Conservation (phyloP, 2,797 vertebrate species). For the Acrossocheilus wenchowensis region DNA sequence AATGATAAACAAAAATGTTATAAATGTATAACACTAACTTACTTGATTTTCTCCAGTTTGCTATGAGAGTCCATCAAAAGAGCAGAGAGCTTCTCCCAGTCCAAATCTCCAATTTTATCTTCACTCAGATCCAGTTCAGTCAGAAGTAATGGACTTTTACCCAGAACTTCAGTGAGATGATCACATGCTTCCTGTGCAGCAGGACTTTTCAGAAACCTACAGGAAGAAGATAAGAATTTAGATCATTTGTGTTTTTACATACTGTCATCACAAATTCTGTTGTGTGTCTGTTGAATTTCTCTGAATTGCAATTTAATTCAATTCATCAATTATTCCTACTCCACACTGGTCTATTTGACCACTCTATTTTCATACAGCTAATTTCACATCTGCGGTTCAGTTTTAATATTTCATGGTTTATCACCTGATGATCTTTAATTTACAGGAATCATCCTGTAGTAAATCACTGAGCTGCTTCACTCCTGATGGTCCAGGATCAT, state of each 20-base stretch:
- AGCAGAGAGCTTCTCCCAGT: background rate
- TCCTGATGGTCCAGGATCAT: background rate
- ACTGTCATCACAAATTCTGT: background rate
- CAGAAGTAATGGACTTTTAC: background rate
- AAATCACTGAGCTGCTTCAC: background rate
- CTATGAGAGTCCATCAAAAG: too few species aligned
- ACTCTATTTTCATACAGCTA: background rate
- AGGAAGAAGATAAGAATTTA: background rate
- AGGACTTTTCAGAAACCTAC: background rate
- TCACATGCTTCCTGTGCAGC: background rate
- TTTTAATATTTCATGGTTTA: too few species aligned
- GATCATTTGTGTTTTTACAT: background rate
- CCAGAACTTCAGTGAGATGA: background rate
- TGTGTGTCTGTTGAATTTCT: background rate
- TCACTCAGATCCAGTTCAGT: background rate
- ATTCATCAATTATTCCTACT: background rate
- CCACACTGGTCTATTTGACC: background rate
- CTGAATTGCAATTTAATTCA: background rate
- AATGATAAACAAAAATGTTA: background rate
- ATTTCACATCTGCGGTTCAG: background rate
- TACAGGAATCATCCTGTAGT: background rate
- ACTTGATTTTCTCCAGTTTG: background rate
- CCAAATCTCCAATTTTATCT: background rate
- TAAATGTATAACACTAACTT: background rate
- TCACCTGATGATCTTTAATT: too few species aligned